A percentile compares a stretch with the other conserved stretches of the same genome.
These are phyloP conservation scores for Neosalanx taihuensis DNA, from an alignment of 2,797 vertebrate genomes.

Conservation along the genomic window DNA sequence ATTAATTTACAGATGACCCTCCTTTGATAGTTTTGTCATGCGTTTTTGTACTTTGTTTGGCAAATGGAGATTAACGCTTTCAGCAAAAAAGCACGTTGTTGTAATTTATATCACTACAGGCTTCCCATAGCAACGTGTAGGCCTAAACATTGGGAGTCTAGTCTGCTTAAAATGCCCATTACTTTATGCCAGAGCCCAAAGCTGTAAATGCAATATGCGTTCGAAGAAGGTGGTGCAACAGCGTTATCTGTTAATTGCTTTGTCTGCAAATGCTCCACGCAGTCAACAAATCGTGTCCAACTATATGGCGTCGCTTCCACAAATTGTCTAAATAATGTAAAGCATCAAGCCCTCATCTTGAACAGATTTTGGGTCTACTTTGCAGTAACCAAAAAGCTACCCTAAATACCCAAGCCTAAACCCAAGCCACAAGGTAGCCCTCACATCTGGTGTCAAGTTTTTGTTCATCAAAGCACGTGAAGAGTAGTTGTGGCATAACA, in stretches of 20 bases:
- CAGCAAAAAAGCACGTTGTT: too few relatives aligned
- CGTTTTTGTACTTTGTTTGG: background rate
- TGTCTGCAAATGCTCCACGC: too few relatives aligned
- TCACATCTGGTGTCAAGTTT: constrained; percentile 70
- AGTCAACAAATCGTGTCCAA: background rate
- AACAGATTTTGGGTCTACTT: constrained; percentile 13
- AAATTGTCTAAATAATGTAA: background rate
- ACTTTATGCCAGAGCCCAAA: too few relatives aligned
- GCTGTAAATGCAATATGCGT: too few relatives aligned
- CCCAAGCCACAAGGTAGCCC: constrained; percentile 61
- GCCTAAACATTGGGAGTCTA: too few relatives aligned
- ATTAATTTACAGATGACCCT: too few relatives aligned
- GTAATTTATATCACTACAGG: too few relatives aligned
- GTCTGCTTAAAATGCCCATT: background rate
- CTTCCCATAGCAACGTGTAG: too few relatives aligned
- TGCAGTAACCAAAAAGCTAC: constrained; percentile 36
- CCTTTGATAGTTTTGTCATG: too few relatives aligned
- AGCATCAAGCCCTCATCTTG: constrained; percentile 37
- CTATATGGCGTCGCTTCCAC: background rate
- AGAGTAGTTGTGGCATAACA: constrained; percentile 41
- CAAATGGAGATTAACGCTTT: background rate
- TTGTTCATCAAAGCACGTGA: constrained; percentile 33
- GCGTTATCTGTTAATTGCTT: too few relatives aligned
- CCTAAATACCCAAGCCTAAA: constrained; percentile 71
- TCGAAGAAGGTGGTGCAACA: background rate